Evolutionary conservation across 2,888 invertebrate genomes (phyloP).

Genomic region (Apamea monoglypha): DNA sequence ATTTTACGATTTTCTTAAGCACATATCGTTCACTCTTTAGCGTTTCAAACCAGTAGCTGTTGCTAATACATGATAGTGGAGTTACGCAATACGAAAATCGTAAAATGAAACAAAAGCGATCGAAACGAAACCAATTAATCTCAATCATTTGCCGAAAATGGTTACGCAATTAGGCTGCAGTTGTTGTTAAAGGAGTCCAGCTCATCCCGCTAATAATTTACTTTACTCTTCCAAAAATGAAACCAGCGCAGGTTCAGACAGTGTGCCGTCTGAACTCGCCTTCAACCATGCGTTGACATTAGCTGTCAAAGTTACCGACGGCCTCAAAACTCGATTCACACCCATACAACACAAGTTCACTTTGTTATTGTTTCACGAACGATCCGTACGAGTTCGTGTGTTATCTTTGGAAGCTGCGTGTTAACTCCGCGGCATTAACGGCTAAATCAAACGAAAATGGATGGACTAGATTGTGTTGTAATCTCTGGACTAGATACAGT

Average conservation of each 20-base stretch:
- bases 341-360: conserved; percentile 23
- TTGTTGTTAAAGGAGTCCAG: no score
- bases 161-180: no score
- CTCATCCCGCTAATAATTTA: background rate
- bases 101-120: no score
- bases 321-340: conserved; percentile 14
- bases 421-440: conserved; percentile 42
- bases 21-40: no score
- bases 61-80: no score
- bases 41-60: no score
- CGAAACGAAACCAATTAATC: no score
- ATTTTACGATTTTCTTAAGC: no score
- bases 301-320: conserved; percentile 33
- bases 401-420: conserved; percentile 49
- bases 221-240: background rate
- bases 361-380: conserved; percentile 36
- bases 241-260: no score
- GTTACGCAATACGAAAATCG: no score
- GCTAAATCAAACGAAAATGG: conserved; percentile 32
- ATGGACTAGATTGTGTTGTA: conserved; percentile 30
- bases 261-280: conserved; percentile 1
- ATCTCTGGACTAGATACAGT: conserved; percentile 33
- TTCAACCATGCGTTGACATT: conserved; percentile 14
- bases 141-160: no score
- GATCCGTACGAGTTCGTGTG: conserved; percentile 10